Evolutionary conservation across 53 echinoderm and acorn worm genomes (phyloP), one percentile per base, ranked within the genome.

Genomic region (Echinarachnius parma): DNA sequence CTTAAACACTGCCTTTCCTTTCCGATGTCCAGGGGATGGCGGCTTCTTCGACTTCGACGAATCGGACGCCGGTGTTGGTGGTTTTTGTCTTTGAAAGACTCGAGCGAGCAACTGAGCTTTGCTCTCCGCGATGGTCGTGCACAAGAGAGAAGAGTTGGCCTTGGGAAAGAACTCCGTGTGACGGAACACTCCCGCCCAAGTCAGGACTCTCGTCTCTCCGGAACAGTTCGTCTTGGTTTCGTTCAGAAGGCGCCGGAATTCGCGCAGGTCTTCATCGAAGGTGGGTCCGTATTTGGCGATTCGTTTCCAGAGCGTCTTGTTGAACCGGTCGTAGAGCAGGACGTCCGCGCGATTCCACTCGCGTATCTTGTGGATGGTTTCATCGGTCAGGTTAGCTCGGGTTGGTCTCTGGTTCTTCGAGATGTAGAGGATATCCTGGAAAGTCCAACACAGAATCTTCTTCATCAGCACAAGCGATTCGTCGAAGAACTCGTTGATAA

Each of bases 401-500:
- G 60, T 53, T 15, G 55, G 72, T 19, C 81, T 76, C 39, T 60
- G 57, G 57, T 91, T 91, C 65, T 82, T 91, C 4, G 82, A 45
- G 24, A 91, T 79, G 66, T 82, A 91, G 13, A 91, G 9, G 31
- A 91, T 81, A 42, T 91, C 91, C 25, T 76, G 66, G 21, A 66
- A 67, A 21, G 62, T 74, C 91, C 86, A 86, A 42, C 86, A 83
- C 20, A 86, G 57, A 21, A 62, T 18, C 50, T 69, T 79, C 66
- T 79, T 82, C 9, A 91, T 48, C 3, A 91, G 26, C 11, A 91
- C 28, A 42, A 90, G 34, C 5, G 91, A 91, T 36, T 91, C 91
- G 31, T 91, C 85, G 30, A 84, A 74, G 61, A 88, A 88, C 24
- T 92, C 88, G 3, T 79, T 88, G 19, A 92, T 81, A 9, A 92